These are phyloP conservation scores for Hetaerina americana DNA, from an alignment of 1,140 invertebrate genomes.

Conservation along the genomic window DNA sequence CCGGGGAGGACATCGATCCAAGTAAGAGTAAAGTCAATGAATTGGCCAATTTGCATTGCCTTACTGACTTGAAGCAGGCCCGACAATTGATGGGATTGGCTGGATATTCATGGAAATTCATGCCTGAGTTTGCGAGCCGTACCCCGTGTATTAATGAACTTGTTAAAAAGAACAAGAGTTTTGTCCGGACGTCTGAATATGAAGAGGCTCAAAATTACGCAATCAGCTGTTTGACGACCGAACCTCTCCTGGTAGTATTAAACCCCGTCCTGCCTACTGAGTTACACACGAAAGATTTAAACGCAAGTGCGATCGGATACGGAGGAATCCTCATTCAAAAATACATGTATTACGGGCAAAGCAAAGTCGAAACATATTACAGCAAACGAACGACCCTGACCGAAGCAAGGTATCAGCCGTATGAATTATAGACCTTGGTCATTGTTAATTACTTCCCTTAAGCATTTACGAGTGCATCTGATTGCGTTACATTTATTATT, in stretches of 20 bases:
- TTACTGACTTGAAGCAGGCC: background rate
- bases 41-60: background rate
- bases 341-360: too few species aligned
- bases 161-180: background rate
- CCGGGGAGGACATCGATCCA: background rate
- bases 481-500: conserved; percentile 18
- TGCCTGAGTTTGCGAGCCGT: too few species aligned
- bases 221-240: background rate
- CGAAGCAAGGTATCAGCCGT: conserved; percentile 25
- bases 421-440: conserved; percentile 26
- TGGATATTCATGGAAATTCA: background rate
- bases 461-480: conserved; percentile 26
- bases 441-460: conserved; percentile 21
- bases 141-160: background rate
- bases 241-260: background rate
- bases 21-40: background rate
- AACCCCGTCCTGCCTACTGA: background rate
- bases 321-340: background rate
- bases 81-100: background rate
- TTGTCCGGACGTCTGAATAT: too few species aligned
- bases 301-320: background rate
- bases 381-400: conserved; percentile 19
- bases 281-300: too few species aligned
- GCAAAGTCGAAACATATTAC: conserved; percentile 16
- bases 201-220: background rate